Conservation (phyloP, 2,888 invertebrate species). For the Drosophila nigricruria region DNA sequence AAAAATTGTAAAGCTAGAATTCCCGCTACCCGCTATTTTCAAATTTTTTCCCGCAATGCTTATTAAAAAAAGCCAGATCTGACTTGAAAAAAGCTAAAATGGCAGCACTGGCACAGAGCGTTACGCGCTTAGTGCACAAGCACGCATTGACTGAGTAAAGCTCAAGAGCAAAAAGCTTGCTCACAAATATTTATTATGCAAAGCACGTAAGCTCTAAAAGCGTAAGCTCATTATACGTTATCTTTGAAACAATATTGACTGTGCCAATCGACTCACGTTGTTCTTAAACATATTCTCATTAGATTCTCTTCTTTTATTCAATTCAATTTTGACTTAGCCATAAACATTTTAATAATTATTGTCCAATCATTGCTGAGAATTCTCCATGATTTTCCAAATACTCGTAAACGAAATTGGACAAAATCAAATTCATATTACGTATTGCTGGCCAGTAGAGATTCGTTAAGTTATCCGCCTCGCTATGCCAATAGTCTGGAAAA, state of each 20-base stretch:
- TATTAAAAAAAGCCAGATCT: too few species aligned
- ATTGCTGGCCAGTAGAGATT: constrained; percentile 58
- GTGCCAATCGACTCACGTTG: too few species aligned
- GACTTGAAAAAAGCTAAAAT: too few species aligned
- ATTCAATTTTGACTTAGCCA: too few species aligned
- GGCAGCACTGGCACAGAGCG: constrained; percentile 1
- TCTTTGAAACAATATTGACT: background rate
- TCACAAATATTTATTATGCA: background rate
- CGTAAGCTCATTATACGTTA: background rate
- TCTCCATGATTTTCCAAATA: constrained; percentile 27
- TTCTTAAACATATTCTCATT: background rate
- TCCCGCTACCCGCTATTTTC: too few species aligned
- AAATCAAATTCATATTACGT: constrained; percentile 48
- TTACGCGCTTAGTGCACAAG: background rate
- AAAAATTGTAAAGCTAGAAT: too few species aligned
- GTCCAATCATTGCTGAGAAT: background rate
- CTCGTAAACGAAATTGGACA: constrained; percentile 38
- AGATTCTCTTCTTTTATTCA: background rate
- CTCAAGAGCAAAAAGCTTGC: background rate
- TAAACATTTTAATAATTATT: background rate
- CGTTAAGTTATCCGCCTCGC: constrained; percentile 89
- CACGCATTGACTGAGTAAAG: background rate
- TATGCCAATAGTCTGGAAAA: constrained; percentile 97
- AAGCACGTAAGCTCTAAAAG: background rate
- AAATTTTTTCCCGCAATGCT: too few species aligned